Evolutionary conservation across 2,888 invertebrate species (phyloP).

Genomic region (Matsumyia berberina): DNA sequence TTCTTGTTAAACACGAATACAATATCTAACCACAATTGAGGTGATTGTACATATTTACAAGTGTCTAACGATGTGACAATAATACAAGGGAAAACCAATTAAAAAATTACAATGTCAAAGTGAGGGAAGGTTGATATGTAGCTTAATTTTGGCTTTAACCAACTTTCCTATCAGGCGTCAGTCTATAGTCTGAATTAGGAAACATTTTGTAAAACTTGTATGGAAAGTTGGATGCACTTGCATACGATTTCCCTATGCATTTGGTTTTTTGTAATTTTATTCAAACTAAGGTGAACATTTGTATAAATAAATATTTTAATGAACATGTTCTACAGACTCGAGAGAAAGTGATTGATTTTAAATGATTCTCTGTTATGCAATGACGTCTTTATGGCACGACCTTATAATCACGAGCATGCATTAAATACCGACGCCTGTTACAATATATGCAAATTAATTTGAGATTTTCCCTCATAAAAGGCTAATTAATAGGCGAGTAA

Average conservation of each 20-base stretch:
- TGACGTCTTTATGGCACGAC: too few species aligned
- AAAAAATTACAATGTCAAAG: slow-evolving; percentile 60
- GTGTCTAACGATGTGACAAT: slow-evolving; percentile 39
- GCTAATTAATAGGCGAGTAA: not conserved
- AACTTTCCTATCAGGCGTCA: too few species aligned
- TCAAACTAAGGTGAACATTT: not conserved
- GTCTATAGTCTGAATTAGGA: not conserved
- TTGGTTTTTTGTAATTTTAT: not conserved
- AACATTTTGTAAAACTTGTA: not conserved
- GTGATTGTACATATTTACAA: slow-evolving; percentile 24
- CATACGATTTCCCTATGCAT: not conserved
- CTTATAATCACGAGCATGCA: too few species aligned
- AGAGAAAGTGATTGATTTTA: slow-evolving; percentile 15
- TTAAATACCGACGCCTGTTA: too few species aligned
- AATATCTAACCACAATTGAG: slow-evolving; percentile 3
- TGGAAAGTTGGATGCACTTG: not conserved
- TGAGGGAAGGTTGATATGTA: too few species aligned
- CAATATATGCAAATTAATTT: not conserved
- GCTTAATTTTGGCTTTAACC: too few species aligned
- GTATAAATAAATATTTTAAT: not conserved
- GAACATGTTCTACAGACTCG: not conserved
- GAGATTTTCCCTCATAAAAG: not conserved
- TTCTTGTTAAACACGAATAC: slow-evolving; percentile 44
- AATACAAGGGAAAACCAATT: slow-evolving; percentile 22
- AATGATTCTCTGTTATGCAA: not conserved